Percentiles rank a stretch among this genome's conserved stretches.
Evolutionary conservation across 23 tunicate genomes (phyloP).

Genomic region (Trididemnum nubilum): DNA sequence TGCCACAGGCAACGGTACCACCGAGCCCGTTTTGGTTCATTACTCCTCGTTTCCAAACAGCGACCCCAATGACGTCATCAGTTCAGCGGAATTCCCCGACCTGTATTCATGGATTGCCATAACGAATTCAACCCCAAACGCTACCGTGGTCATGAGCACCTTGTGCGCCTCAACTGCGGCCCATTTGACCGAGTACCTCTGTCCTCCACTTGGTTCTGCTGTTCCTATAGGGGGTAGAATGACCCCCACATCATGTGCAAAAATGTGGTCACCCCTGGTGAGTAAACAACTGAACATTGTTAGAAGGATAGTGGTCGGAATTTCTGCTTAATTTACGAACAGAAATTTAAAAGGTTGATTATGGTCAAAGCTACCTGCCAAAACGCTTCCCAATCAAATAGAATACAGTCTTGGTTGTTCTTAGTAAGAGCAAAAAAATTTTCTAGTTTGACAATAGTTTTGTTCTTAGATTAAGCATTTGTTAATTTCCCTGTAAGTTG

Average conservation of each 20-base stretch:
- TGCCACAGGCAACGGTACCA: not conserved
- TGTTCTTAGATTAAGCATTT: too few species aligned
- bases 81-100: not conserved
- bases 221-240: slow-evolving; percentile 46
- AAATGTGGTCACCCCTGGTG: slow-evolving; percentile 58
- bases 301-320: too few species aligned
- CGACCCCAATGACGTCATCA: not conserved
- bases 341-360: too few species aligned
- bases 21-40: not conserved
- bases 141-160: not conserved
- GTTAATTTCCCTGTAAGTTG: too few species aligned
- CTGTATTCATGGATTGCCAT: slow-evolving; percentile 15
- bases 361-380: too few species aligned
- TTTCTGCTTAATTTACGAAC: too few species aligned
- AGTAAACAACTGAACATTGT: too few species aligned
- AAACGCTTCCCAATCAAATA: too few species aligned
- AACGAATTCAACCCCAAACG: not conserved
- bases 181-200: not conserved
- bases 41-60: not conserved
- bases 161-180: not conserved
- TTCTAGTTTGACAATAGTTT: too few species aligned
- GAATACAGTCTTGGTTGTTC: too few species aligned
- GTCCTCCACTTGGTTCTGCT: slow-evolving; percentile 48
- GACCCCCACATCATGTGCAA: slow-evolving; percentile 50
- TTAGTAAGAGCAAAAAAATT: too few species aligned